Evolutionary conservation across 2,888 invertebrate species (phyloP).

Genomic region (Harpalus rufipes): DNA sequence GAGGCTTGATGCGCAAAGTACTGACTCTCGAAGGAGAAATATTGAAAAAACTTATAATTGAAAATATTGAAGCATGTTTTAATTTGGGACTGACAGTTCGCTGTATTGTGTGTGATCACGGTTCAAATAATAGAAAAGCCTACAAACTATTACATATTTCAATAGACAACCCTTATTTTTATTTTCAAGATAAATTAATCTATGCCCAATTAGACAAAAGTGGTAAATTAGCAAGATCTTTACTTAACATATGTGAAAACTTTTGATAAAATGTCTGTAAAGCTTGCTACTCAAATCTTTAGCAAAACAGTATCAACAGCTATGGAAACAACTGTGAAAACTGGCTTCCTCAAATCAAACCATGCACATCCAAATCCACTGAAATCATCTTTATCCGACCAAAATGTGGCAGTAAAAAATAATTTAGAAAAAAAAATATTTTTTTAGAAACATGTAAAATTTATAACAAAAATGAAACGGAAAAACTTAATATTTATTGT

Average conservation of each 20-base stretch:
- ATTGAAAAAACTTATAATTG: neutral
- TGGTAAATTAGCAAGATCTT: constrained; percentile 19
- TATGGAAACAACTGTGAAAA: constrained; percentile 46
- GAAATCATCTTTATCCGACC: too few species aligned
- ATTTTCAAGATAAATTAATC: constrained; percentile 52
- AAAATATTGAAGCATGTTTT: constrained; percentile 55
- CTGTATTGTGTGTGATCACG: constrained; percentile 69
- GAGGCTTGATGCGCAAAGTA: too few species aligned
- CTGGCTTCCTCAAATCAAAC: constrained; percentile 16
- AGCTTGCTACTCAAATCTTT: constrained; percentile 64
- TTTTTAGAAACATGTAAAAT: too few species aligned
- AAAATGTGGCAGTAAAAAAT: too few species aligned
- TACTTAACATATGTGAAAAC: constrained; percentile 58
- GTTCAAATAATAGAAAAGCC: constrained; percentile 67
- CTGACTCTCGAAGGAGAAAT: neutral
- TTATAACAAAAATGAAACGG: too few species aligned
- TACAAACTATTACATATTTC: constrained; percentile 56
- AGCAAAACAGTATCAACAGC: constrained; percentile 57
- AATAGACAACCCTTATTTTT: constrained; percentile 56
- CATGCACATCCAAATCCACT: constrained; percentile 26
- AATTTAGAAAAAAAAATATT: too few species aligned
- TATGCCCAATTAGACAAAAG: constrained; percentile 64
- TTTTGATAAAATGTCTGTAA: constrained; percentile 67
- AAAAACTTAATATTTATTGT: constrained; percentile 70
- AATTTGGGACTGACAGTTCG: constrained; percentile 62